Conservation (phyloP, 2,797 vertebrate species). For the Smutsia temminckii region DNA sequence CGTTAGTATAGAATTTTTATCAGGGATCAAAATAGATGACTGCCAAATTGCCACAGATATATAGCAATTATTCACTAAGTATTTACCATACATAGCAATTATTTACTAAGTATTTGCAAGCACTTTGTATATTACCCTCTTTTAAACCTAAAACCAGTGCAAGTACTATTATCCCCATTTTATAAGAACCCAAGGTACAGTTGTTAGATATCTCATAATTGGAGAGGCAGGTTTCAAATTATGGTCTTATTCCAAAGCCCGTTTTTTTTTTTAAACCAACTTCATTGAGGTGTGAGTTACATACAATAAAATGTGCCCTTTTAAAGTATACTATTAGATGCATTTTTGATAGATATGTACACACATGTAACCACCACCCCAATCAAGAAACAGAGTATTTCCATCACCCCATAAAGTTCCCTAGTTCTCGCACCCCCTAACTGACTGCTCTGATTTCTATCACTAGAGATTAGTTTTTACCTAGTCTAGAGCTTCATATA, state of each 20-base stretch:
- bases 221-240: not conserved
- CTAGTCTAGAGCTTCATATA: not conserved
- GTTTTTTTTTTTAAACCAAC: not conserved
- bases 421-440: not conserved
- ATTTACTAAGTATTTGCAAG: not conserved
- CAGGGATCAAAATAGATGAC: not conserved
- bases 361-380: not conserved
- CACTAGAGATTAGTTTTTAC: not conserved
- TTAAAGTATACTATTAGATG: not conserved
- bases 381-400: not conserved
- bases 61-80: not conserved
- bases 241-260: constrained; percentile 1
- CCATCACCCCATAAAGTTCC: not conserved
- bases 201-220: not conserved
- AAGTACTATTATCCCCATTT: not conserved
- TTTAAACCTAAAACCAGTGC: not conserved
- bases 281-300: not conserved
- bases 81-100: not conserved
- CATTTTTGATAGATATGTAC: not conserved
- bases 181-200: not conserved
- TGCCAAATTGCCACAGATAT: not conserved
- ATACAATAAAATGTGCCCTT: constrained; percentile 21
- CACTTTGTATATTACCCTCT: not conserved
- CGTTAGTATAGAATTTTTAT: not conserved
- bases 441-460: not conserved